These are phyloP conservation scores for Bolinopsis microptera DNA, from an alignment of 37 sponge, comb jelly and placozoan species.

Conservation along the genomic window DNA sequence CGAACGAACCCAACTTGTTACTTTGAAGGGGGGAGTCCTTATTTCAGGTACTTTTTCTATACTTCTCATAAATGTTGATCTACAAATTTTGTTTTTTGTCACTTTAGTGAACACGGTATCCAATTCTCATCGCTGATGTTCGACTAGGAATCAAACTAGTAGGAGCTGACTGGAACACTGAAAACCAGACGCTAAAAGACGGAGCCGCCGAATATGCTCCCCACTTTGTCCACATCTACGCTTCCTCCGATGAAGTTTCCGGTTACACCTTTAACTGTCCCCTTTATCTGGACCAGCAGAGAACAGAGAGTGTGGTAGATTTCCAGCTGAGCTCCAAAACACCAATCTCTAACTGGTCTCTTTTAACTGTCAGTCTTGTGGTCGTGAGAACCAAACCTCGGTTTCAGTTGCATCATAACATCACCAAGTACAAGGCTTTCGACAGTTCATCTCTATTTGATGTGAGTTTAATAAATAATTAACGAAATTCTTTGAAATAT, in stretches of 20 bases:
- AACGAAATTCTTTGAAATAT: neutral
- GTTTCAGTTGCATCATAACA: neutral
- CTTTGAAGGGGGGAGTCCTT: neutral
- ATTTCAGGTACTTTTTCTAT: conserved; percentile 4
- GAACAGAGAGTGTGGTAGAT: neutral
- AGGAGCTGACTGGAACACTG: conserved; percentile 20
- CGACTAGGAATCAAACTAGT: conserved; percentile 26
- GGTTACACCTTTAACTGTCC: neutral
- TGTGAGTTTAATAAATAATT: neutral
- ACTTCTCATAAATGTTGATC: too few species aligned
- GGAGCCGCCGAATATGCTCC: neutral
- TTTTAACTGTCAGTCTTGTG: neutral
- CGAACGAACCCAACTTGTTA: neutral
- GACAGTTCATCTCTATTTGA: conserved; percentile 48
- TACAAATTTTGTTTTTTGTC: too few species aligned
- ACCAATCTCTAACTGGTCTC: neutral
- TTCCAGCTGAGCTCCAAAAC: neutral
- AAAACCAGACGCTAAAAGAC: neutral
- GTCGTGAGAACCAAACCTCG: conserved; percentile 27
- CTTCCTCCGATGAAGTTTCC: neutral
- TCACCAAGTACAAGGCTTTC: neutral
- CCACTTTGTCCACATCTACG: conserved; percentile 13
- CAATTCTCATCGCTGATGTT: too few species aligned
- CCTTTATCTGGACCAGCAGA: conserved; percentile 36
- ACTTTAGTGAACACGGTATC: too few species aligned